These are phyloP conservation scores for Python bivittatus DNA, from an alignment of 2,113 vertebrate species.

Conservation along the genomic window DNA sequence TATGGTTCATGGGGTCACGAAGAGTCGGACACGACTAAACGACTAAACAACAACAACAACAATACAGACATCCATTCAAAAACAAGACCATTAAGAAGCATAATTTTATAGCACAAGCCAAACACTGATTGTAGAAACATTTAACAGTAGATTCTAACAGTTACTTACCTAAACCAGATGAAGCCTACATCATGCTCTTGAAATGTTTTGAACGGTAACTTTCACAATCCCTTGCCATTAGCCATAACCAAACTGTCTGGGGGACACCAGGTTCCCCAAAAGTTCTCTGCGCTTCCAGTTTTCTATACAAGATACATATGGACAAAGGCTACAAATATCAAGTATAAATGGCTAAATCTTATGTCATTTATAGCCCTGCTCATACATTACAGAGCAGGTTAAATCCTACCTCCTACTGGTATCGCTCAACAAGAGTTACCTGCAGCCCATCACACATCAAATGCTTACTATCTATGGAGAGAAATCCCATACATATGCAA, in stretches of 20 bases:
- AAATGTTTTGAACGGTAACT: not conserved
- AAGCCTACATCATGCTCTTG: not conserved
- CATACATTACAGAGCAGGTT: not conserved
- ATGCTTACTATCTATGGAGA: not conserved
- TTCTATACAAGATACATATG: not conserved
- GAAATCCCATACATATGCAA: not conserved
- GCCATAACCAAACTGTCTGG: not conserved
- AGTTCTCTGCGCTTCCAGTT: not conserved
- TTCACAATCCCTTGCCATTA: not conserved
- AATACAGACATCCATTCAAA: not conserved
- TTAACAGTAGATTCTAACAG: not conserved
- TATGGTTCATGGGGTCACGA: no score
- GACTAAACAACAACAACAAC: no score
- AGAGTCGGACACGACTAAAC: no score
- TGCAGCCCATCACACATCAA: not conserved
- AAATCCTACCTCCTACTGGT: not conserved
- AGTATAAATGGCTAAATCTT: not conserved
- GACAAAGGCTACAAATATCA: not conserved
- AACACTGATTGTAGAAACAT: not conserved
- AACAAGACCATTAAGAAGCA: not conserved
- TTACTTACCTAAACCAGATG: not conserved
- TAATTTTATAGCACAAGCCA: not conserved
- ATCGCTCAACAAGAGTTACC: not conserved
- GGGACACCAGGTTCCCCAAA: not conserved
- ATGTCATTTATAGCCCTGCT: not conserved